Evolutionary conservation across 2,888 invertebrate genomes (phyloP), one percentile per base, ranked within the genome.

Genomic region (Dendrolimus pini): DNA sequence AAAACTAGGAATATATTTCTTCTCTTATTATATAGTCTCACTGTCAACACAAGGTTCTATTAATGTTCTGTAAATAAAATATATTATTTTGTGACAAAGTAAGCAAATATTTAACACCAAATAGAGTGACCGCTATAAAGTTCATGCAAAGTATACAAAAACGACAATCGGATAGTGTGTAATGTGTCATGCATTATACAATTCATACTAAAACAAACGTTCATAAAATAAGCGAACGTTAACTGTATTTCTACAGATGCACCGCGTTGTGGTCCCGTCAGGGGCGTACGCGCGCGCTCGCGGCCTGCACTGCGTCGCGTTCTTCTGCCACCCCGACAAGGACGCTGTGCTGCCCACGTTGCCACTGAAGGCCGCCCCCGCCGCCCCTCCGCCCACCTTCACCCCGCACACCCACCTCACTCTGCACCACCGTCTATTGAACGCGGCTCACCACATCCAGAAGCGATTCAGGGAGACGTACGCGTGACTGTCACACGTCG

Each of bases 241-340:
- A 30, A 30, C 2, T 54, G 14, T 53, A 41, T 47, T 56, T 74
- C 9, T 75, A 6, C 77, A 94, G 93, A 90, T 93, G 77, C 95
- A 95, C 77, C 93, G 95, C 53, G 95, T 95, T 9, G 93, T 95
- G 12, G 92, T 95, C 6, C 95, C 95, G 0, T 88, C 93, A 12
- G 93, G 94, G 41, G 91, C 92, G 62, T 91, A 92, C 71, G 89
- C 92, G 2, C 91, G 93, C 59, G 91, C 93, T 0, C 91, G 93
- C 63, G 93, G 93, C 3, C 93, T 95, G n/a, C 94, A 95, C 83
- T 94, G 95, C 68, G 93, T 95, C 63, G 95, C 94, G 41, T 95
- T 93, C 87, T 95, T 95, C 88, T 94, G 95, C 68, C 94, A 95
- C 83, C 95, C 96, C 2, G 94, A 95, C 85, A 83, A 86, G 65